These are phyloP conservation scores for Adineta ricciae DNA, from an alignment of 2,888 invertebrate species.

Conservation along the genomic window DNA sequence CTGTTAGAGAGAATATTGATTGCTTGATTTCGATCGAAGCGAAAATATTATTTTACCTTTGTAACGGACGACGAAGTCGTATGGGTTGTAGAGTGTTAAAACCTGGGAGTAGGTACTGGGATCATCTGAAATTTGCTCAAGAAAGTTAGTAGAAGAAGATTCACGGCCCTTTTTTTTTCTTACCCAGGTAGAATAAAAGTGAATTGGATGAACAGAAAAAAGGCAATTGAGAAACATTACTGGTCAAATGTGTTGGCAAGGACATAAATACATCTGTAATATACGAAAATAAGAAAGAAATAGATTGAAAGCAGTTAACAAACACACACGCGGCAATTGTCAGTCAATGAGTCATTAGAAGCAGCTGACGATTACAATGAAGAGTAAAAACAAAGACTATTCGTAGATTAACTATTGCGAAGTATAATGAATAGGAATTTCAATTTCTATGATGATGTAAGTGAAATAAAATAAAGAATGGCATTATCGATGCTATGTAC, in stretches of 20 bases:
- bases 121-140: background rate
- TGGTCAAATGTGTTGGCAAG: background rate
- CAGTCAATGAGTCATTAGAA: background rate
- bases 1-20: background rate
- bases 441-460: background rate
- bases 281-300: background rate
- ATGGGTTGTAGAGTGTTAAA: background rate
- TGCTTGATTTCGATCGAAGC: no score
- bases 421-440: background rate
- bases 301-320: background rate
- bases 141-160: no score
- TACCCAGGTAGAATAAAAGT: background rate
- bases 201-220: conserved; percentile 15
- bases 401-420: background rate
- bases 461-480: background rate
- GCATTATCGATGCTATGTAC: background rate
- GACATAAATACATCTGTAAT: conserved; percentile 10
- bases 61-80: background rate
- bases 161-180: background rate
- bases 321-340: background rate
- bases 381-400: background rate
- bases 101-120: background rate
- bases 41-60: background rate
- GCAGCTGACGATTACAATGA: background rate
- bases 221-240: background rate